Percentiles rank a stretch among this genome's conserved stretches.
Evolutionary conservation across 1,140 invertebrate species (phyloP).

Genomic region (Tetraneura akinire): DNA sequence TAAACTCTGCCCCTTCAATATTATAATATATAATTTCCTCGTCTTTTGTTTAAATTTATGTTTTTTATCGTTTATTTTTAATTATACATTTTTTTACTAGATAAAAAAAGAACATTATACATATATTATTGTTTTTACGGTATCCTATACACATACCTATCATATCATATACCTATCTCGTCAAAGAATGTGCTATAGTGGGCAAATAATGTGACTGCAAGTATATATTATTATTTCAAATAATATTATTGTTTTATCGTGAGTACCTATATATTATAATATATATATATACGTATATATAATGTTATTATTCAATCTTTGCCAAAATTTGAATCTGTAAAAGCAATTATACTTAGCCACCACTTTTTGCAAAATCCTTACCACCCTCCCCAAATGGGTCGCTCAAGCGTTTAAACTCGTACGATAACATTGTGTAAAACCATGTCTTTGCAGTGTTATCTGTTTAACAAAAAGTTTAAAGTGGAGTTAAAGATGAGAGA

Average conservation of each 20-base stretch:
- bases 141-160: too few species aligned
- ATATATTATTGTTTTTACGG: too few species aligned
- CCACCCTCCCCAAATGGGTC: neutral
- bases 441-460: conserved; percentile 39
- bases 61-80: conserved; percentile 1
- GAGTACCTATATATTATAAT: too few species aligned
- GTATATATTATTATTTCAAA: conserved; percentile 1
- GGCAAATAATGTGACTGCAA: conserved; percentile 16
- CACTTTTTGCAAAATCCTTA: conserved; percentile 35
- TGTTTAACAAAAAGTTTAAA: conserved; percentile 51
- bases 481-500: conserved; percentile 19
- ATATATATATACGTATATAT: too few species aligned
- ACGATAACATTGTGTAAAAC: conserved; percentile 46
- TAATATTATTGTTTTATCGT: conserved; percentile 24
- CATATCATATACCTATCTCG: too few species aligned
- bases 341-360: conserved; percentile 20
- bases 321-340: conserved; percentile 17
- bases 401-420: conserved; percentile 4
- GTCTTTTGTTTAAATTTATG: conserved; percentile 24
- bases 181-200: neutral
- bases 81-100: neutral
- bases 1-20: neutral
- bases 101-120: neutral
- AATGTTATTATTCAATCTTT: too few species aligned
- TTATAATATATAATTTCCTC: neutral